These are phyloP conservation scores for Tridacna crocea DNA, from an alignment of 2,888 invertebrate genomes.

Conservation along the genomic window DNA sequence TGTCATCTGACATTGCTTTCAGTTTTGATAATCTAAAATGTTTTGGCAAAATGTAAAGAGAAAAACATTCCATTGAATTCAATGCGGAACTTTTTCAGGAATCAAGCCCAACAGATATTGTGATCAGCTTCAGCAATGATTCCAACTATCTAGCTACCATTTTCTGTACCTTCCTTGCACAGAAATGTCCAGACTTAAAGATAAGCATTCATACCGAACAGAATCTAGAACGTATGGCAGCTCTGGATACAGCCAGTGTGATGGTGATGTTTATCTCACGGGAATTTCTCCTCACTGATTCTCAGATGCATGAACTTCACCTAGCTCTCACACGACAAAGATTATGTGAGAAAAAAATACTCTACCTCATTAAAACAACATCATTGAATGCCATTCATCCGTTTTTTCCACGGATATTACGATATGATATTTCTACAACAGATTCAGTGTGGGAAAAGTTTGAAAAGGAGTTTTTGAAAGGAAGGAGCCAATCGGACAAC, in stretches of 20 bases:
- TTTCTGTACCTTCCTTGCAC: constrained; percentile 50
- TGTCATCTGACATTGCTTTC: no score
- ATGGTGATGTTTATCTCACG: constrained; percentile 77
- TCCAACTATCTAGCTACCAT: constrained; percentile 46
- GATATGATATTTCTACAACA: constrained; percentile 58
- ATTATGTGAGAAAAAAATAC: constrained; percentile 40
- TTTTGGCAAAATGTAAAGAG: no score
- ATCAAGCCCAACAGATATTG: constrained; percentile 40
- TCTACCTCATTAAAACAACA: constrained; percentile 69
- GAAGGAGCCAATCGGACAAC: neutral
- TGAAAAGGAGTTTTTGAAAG: constrained; percentile 22
- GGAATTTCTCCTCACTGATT: constrained; percentile 68
- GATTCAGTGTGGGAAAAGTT: constrained; percentile 64
- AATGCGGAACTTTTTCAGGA: neutral
- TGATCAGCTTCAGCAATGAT: constrained; percentile 54
- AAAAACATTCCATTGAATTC: no score
- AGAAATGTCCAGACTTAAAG: constrained; percentile 45
- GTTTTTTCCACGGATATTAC: constrained; percentile 65
- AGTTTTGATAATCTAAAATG: no score
- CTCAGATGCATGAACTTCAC: constrained; percentile 77
- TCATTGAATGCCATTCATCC: constrained; percentile 42
- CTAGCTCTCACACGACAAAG: constrained; percentile 75
- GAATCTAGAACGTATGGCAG: constrained; percentile 54
- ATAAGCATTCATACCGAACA: constrained; percentile 55
- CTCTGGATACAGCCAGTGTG: constrained; percentile 70